Evolutionary conservation across 2,113 vertebrate genomes (phyloP).

Genomic region (Gavialis gangeticus): DNA sequence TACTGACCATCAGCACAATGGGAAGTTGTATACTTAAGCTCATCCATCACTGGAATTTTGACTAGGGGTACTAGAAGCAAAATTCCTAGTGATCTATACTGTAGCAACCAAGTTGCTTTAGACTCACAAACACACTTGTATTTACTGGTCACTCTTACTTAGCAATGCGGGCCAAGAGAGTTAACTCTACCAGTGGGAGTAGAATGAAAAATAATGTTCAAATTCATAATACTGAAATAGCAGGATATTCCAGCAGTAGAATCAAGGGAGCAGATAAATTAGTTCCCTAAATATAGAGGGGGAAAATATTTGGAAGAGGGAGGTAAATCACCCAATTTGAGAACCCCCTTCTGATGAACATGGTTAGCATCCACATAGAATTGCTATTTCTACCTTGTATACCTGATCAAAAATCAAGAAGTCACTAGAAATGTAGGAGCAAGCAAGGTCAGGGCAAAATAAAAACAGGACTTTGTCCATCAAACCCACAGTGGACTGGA

Average conservation of each 20-base stretch:
- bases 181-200: not conserved
- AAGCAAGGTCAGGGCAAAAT: not conserved
- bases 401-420: not conserved
- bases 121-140: not conserved
- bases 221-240: not conserved
- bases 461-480: not conserved
- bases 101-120: not conserved
- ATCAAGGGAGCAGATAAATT: not conserved
- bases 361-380: constrained; percentile 1
- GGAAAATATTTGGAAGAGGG: fast-evolving
- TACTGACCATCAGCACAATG: not conserved
- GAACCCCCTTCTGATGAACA: not conserved
- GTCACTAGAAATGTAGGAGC: not conserved
- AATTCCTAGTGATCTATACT: constrained; percentile 19
- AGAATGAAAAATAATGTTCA: constrained; percentile 25
- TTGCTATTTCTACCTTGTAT: not conserved
- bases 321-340: constrained; percentile 18
- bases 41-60: not conserved
- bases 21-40: not conserved
- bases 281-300: not conserved
- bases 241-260: not conserved
- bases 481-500: not conserved
- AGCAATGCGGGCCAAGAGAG: not conserved
- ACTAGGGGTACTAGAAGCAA: not conserved
- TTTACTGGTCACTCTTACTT: not conserved